Conservation (phyloP, 2,113 vertebrate genomes). For the Platysteira castanea region DNA sequence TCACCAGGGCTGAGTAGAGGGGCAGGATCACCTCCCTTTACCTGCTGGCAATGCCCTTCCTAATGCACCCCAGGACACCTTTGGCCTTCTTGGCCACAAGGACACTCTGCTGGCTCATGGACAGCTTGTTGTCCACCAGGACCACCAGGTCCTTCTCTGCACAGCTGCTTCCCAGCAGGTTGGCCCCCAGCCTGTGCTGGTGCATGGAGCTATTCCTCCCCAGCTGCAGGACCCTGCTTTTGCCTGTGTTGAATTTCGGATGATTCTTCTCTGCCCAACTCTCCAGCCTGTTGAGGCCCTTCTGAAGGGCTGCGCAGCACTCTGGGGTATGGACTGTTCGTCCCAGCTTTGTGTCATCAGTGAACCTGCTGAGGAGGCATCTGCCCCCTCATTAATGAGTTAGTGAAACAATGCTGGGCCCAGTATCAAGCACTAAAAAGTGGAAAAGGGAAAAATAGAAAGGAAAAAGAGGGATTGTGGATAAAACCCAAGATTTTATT, state of each 20-base stretch:
- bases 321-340: accelerated
- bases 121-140: background rate
- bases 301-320: background rate
- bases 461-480: accelerated
- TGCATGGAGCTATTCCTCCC: accelerated
- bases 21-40: background rate
- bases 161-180: background rate
- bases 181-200: background rate
- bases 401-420: accelerated
- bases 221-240: accelerated
- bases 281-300: background rate
- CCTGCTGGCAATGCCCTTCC: background rate
- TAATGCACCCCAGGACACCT: accelerated
- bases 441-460: background rate
- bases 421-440: background rate
- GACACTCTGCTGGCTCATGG: background rate
- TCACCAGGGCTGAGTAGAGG: background rate
- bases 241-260: background rate
- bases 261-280: background rate
- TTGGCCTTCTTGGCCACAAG: accelerated
- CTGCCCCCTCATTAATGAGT: background rate
- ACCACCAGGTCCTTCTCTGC: accelerated
- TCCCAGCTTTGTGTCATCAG: background rate
- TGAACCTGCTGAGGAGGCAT: background rate
- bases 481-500: background rate